Percentiles rank a stretch among this genome's conserved stretches.
phyloP scores from a whole-genome alignment of 2,797 vertebrate species.

The Petrocephalus schoutedeni region DNA sequence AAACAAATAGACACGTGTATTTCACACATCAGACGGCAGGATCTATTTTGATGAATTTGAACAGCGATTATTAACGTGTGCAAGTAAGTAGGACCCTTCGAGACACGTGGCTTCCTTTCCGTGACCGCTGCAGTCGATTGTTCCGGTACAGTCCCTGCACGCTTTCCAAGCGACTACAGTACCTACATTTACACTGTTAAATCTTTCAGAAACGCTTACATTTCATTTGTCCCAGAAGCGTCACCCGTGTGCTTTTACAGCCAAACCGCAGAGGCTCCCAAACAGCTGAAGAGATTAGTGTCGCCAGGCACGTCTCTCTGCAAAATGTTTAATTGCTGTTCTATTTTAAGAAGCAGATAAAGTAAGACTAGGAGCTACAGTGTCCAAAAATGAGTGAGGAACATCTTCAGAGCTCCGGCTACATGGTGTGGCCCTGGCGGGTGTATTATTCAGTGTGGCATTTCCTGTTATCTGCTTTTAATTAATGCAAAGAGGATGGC shows the following conservation, averaged over 20 bases:
- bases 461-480: not conserved
- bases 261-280: not conserved
- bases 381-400: not conserved
- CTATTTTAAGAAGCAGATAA: not conserved
- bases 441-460: not conserved
- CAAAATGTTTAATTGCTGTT: not conserved
- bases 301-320: not conserved
- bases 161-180: not conserved
- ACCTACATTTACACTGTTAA: not conserved
- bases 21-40: not conserved
- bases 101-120: not conserved
- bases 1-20: not conserved
- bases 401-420: not conserved
- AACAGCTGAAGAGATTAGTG: not conserved
- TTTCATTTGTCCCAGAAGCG: not conserved
- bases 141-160: not conserved
- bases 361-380: not conserved
- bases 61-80: not conserved
- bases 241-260: not conserved
- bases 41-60: not conserved
- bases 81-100: not conserved
- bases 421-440: not conserved
- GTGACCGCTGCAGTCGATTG: not conserved
- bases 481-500: not conserved
- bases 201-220: not conserved